Evolutionary conservation across 2,888 invertebrate genomes (phyloP).

Genomic region (Aphelenchoides bicaudatus): DNA sequence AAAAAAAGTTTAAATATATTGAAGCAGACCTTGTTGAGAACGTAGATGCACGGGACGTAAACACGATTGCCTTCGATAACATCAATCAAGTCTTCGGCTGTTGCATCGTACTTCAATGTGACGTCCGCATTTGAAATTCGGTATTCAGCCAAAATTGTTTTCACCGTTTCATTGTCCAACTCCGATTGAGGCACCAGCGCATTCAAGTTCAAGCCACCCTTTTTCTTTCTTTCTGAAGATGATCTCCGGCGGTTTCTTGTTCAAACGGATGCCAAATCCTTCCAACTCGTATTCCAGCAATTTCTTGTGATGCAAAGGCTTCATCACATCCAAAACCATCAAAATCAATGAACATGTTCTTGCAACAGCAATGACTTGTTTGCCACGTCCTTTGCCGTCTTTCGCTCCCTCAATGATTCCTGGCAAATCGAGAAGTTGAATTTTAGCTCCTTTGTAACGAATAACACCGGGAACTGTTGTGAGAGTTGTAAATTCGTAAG

Average conservation of each 20-base stretch:
- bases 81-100: slow-evolving; percentile 94
- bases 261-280: slow-evolving; percentile 89
- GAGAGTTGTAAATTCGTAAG: slow-evolving; percentile 80
- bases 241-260: slow-evolving; percentile 95
- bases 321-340: slow-evolving; percentile 89
- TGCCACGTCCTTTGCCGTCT: slow-evolving; percentile 76
- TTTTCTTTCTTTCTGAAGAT: slow-evolving; percentile 93
- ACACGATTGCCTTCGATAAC: slow-evolving; percentile 91
- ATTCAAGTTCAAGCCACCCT: slow-evolving; percentile 93
- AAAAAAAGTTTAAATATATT: not conserved
- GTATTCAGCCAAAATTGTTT: slow-evolving; percentile 91
- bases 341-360: slow-evolving; percentile 95
- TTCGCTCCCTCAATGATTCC: slow-evolving; percentile 99
- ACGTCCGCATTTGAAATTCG: slow-evolving; percentile 98
- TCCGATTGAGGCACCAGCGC: slow-evolving; percentile 82
- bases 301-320: slow-evolving; percentile 91
- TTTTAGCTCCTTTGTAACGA: slow-evolving; percentile 86
- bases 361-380: slow-evolving; percentile 78
- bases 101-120: slow-evolving; percentile 82
- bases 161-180: slow-evolving; percentile 87
- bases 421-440: slow-evolving; percentile 91
- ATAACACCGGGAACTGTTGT: slow-evolving; percentile 95
- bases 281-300: slow-evolving; percentile 95
- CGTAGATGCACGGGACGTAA: slow-evolving; percentile 20
- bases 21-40: too few relatives aligned